A percentile compares a stretch with the other conserved stretches of the same genome.
These are phyloP conservation scores for Sphenopsis melanotis DNA, from an alignment of 2,797 vertebrate species.

Conservation along the genomic window DNA sequence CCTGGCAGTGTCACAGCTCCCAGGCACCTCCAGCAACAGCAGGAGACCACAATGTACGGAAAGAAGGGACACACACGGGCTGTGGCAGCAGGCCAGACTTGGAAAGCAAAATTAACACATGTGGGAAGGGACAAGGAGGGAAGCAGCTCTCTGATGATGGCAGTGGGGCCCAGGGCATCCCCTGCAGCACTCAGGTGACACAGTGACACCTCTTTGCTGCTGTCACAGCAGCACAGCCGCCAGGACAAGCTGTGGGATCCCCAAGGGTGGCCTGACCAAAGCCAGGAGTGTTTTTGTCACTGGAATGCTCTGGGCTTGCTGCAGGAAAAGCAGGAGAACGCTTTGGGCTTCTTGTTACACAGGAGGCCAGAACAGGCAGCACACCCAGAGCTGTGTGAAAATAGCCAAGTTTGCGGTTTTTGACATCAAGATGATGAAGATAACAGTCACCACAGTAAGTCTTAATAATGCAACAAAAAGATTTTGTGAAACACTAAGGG, in stretches of 20 bases:
- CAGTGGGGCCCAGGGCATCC: neutral
- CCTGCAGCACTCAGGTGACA: neutral
- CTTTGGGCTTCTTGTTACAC: neutral
- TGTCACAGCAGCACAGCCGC: neutral
- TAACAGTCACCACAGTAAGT: neutral
- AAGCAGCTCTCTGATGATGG: accelerated
- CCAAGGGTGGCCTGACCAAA: neutral
- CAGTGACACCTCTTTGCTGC: neutral
- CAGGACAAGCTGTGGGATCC: neutral
- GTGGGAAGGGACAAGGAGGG: neutral
- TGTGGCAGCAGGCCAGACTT: neutral
- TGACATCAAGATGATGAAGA: neutral
- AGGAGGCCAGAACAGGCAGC: accelerated
- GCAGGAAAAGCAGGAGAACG: neutral
- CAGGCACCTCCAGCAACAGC: neutral
- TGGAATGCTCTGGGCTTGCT: accelerated
- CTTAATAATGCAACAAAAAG: neutral
- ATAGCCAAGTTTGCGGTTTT: accelerated
- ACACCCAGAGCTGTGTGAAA: neutral
- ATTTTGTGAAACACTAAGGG: neutral
- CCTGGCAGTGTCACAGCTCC: neutral
- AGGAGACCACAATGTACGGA: accelerated
- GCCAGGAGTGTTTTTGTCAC: neutral
- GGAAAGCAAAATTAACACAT: neutral
- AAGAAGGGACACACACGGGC: neutral